Base-by-base conservation (phyloP, 2,113 vertebrate species). In the Pseudorectes ferrugineus region DNA sequence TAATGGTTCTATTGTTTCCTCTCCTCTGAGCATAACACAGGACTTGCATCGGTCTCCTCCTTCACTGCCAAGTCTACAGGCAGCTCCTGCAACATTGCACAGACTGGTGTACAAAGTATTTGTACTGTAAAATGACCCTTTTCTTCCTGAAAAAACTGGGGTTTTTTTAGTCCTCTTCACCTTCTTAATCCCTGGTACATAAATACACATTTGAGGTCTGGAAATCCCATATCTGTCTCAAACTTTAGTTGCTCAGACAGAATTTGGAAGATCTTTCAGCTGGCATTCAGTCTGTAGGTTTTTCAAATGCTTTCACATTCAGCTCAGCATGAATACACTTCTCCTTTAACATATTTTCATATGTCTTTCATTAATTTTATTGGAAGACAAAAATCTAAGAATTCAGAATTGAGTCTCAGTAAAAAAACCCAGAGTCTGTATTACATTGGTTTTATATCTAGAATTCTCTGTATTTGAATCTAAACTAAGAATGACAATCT, bases 351-450 rank as follows among this genome's bases (percentile, higher is more conserved):
- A 28, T 89, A 61, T 88, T 89, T 93, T 93, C 92, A 89, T 92
- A 55, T 88, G 95, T 38, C n/a, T 96, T 85, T 85, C 81, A 96
- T 97, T 96, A 93, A 74, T 85, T 92, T 94, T 96, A 89, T 52
- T 90, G 74, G 63, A 93, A 85, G 71, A 83, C 55, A 89, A 91
- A 94, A 92, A 71, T 62, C 25, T 54, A 86, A 71, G 38, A 77
- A 79, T 93, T 81, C 68, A 22, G 68, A 93, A 94, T 62, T 45
- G 29, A 66, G 35, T 91, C 38, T 68, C 42, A 45, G 16, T 65
- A 43, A 10, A 84, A 77, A 77, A 89, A 83, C 9, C 70, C 48
- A 55, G 71, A 71, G 14, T 52, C 88, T 68, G 38, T 17, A 14
- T 76, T 95, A 38, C 33, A 14, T 43, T 71, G 40, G 40, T 43